These are phyloP conservation scores for Apostichopus parvimensis DNA, from an alignment of 35 echinoderm and acorn worm genomes.

Conservation along the genomic window DNA sequence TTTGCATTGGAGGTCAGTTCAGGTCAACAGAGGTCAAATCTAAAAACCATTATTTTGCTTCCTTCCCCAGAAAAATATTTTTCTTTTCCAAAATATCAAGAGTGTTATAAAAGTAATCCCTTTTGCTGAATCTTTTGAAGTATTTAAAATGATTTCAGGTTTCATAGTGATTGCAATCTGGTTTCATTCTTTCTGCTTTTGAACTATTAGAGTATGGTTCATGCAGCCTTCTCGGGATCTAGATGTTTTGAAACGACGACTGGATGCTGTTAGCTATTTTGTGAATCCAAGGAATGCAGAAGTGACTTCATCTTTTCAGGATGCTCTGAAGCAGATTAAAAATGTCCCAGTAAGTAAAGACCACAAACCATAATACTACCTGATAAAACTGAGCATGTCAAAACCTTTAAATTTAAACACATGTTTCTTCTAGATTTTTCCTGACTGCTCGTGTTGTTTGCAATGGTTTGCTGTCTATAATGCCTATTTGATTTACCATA, in stretches of 20 bases:
- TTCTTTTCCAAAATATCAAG: too few relatives aligned
- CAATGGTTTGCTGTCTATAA: too few relatives aligned
- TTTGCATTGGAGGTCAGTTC: too few relatives aligned
- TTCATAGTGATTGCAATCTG: not conserved
- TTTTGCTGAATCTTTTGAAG: too few relatives aligned
- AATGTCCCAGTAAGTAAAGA: slow-evolving; percentile 79
- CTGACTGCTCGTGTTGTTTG: too few relatives aligned
- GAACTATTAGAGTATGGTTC: slow-evolving; percentile 76
- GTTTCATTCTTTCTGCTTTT: not conserved
- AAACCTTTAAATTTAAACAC: too few relatives aligned
- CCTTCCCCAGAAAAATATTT: too few relatives aligned
- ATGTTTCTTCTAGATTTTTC: too few relatives aligned
- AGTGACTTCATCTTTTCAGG: slow-evolving; percentile 69
- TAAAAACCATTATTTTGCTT: too few relatives aligned
- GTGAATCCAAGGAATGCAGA: slow-evolving; percentile 79
- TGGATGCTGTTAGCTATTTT: slow-evolving; percentile 86
- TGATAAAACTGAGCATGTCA: not conserved
- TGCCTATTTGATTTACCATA: not conserved
- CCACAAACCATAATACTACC: not conserved
- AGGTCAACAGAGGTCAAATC: too few relatives aligned
- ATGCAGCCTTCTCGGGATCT: slow-evolving; percentile 84
- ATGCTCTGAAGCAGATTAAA: slow-evolving; percentile 84
- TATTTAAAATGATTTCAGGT: too few relatives aligned
- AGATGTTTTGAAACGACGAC: slow-evolving; percentile 61
- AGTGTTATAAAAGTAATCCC: too few relatives aligned